These are phyloP conservation scores for Drosophila jambulina DNA, from an alignment of 1,140 invertebrate genomes.

Conservation along the genomic window DNA sequence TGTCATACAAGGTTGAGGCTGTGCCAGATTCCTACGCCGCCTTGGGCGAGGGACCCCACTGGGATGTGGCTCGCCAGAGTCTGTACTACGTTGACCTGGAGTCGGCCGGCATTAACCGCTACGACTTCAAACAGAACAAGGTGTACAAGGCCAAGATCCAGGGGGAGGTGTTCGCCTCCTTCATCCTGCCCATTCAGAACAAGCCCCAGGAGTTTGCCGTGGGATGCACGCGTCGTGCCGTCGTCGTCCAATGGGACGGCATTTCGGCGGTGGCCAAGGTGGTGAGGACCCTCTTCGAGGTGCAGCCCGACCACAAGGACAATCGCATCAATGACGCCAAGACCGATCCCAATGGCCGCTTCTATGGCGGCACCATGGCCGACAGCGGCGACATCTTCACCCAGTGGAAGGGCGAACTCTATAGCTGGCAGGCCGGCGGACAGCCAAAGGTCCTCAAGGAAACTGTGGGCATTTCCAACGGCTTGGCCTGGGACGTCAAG, in stretches of 20 bases:
- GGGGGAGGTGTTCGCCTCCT: constrained; percentile 86
- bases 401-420: constrained; percentile 86
- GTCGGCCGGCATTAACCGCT: constrained; percentile 86
- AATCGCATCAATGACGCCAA: constrained; percentile 96
- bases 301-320: constrained; percentile 86
- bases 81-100: constrained; percentile 90
- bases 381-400: constrained; percentile 82
- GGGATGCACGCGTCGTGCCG: constrained; percentile 87
- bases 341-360: constrained; percentile 91
- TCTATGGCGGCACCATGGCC: constrained; percentile 90
- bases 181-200: constrained; percentile 90
- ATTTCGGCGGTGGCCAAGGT: constrained; percentile 85
- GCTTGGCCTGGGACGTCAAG: constrained; percentile 91
- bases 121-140: constrained; percentile 86
- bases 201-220: constrained; percentile 88
- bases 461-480: constrained; percentile 91
- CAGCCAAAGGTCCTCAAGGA: constrained; percentile 86
- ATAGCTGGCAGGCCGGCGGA: constrained; percentile 87
- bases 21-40: constrained; percentile 75
- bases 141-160: constrained; percentile 85
- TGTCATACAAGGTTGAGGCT: constrained; percentile 82
- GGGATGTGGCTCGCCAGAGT: constrained; percentile 87
- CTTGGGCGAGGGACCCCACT: constrained; percentile 89
- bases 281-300: constrained; percentile 86
- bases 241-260: constrained; percentile 90